Percentiles rank a stretch among this genome's conserved stretches.
These are phyloP conservation scores for Drosophila kohkoa DNA, from an alignment of 1,140 invertebrate species.

Conservation along the genomic window DNA sequence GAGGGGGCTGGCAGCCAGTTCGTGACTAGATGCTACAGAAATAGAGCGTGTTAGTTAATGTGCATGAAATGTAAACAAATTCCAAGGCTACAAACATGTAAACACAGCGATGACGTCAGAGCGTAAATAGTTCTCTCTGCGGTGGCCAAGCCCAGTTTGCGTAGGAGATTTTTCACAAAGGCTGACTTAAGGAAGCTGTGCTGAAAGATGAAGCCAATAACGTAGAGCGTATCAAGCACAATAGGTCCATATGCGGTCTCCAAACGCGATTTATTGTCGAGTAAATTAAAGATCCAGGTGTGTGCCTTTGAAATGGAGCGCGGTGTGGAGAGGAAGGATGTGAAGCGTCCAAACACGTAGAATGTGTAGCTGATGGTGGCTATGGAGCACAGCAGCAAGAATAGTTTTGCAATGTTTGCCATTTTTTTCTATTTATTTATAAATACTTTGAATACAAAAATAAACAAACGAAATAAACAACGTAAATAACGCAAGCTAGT, in stretches of 20 bases:
- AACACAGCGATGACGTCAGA: constrained; percentile 82
- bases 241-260: constrained; percentile 81
- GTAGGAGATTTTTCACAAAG: constrained; percentile 80
- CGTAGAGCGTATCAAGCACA: constrained; percentile 84
- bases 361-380: constrained; percentile 68
- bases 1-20: constrained; percentile 85
- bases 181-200: constrained; percentile 86
- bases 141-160: constrained; percentile 82
- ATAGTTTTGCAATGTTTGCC: constrained; percentile 58
- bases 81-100: constrained; percentile 72
- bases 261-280: constrained; percentile 75
- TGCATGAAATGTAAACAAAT: constrained; percentile 9
- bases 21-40: constrained; percentile 74
- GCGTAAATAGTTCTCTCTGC: constrained; percentile 86
- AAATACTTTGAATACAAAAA: neutral
- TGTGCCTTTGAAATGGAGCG: constrained; percentile 60
- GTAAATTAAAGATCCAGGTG: constrained; percentile 79
- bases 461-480: constrained; percentile 11
- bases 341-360: constrained; percentile 73
- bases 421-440: constrained; percentile 52
- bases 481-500: constrained; percentile 24
- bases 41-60: constrained; percentile 1
- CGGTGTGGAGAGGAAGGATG: constrained; percentile 74
- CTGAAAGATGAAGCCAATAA: constrained; percentile 86
- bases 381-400: constrained; percentile 63